These are phyloP conservation scores for Eubucco bourcierii DNA, from an alignment of 2,113 vertebrate species.

Conservation along the genomic window DNA sequence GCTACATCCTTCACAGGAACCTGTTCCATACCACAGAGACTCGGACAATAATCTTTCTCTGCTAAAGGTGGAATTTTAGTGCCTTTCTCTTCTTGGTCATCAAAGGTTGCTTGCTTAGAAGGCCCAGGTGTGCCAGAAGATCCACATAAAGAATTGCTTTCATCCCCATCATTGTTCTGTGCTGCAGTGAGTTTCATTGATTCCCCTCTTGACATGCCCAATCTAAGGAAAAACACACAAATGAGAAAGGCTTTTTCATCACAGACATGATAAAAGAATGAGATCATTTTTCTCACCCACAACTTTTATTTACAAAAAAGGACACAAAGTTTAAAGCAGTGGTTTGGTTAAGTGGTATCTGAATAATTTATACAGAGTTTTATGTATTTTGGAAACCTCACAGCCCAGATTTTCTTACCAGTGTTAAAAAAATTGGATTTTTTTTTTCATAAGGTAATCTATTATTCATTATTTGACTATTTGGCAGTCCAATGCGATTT, in stretches of 20 bases:
- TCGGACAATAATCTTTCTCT: constrained; percentile 63
- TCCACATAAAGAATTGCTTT: constrained; percentile 61
- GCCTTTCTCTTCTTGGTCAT: constrained; percentile 63
- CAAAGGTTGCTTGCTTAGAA: constrained; percentile 61
- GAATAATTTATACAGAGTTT: not conserved
- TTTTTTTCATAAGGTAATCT: not conserved
- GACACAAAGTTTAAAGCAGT: not conserved
- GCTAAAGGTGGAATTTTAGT: constrained; percentile 54
- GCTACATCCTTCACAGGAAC: constrained; percentile 70
- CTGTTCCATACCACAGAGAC: constrained; percentile 70
- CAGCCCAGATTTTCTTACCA: not conserved
- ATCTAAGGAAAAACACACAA: constrained; percentile 62
- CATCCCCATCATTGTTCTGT: constrained; percentile 70
- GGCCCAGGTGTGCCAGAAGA: constrained; percentile 66
- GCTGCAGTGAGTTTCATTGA: constrained; percentile 76
- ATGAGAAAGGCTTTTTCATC: not conserved
- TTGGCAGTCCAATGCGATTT: not conserved
- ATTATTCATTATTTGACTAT: not conserved
- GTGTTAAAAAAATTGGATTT: not conserved
- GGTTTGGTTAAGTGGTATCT: not conserved
- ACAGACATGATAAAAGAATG: not conserved
- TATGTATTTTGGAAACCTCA: not conserved
- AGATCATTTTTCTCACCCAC: not conserved
- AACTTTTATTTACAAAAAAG: not conserved
- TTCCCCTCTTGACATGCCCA: constrained; percentile 82